These are phyloP conservation scores for Noctuana brunneofusca DNA, from an alignment of 2,888 invertebrate species.

Conservation along the genomic window DNA sequence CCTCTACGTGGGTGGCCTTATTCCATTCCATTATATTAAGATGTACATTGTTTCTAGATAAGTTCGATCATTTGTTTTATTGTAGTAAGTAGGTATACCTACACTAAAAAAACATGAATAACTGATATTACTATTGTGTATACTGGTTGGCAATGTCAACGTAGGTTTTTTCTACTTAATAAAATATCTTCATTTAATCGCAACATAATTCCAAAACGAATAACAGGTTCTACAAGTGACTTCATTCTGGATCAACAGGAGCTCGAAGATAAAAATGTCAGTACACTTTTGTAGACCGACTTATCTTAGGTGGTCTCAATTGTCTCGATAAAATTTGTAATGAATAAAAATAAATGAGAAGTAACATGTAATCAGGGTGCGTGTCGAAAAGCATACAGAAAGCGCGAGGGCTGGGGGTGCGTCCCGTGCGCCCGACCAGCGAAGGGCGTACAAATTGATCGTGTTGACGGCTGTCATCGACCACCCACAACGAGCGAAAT, in stretches of 20 bases:
- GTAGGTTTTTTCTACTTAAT: not conserved
- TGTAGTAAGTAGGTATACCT: too few species aligned
- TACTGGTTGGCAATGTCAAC: not conserved
- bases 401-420: conserved; percentile 46
- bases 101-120: conserved; percentile 28
- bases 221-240: too few species aligned
- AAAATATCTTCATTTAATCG: too few species aligned
- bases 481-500: conserved; percentile 68
- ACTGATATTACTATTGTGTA: conserved; percentile 5
- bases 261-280: not conserved
- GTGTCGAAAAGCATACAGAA: conserved; percentile 62
- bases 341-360: conserved; percentile 12
- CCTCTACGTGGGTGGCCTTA: conserved; percentile 67
- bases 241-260: not conserved
- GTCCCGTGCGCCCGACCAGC: conserved; percentile 53
- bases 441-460: conserved; percentile 81
- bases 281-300: not conserved
- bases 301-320: not conserved
- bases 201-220: too few species aligned
- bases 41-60: conserved; percentile 37
- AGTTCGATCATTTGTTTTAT: conserved; percentile 28
- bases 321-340: not conserved
- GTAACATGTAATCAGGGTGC: conserved; percentile 54
- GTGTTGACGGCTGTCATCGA: conserved; percentile 67
- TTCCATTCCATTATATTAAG: conserved; percentile 43